Evolutionary conservation across 2,113 vertebrate genomes (phyloP).

Genomic region (cattle (Bos taurus)): DNA sequence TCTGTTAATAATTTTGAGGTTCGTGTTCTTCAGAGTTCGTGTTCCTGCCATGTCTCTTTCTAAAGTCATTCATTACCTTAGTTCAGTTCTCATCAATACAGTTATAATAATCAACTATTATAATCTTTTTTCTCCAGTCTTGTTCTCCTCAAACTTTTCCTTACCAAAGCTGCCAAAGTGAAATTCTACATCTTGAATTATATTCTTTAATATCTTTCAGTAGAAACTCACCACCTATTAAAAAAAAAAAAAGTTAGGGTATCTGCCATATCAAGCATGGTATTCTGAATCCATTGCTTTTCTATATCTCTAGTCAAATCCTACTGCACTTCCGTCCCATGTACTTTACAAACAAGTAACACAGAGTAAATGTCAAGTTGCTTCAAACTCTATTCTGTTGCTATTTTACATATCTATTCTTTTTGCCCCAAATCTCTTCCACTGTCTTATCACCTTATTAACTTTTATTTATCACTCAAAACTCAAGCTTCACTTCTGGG

Average conservation of each 20-base stretch:
- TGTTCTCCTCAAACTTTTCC: background rate
- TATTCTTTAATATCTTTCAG: background rate
- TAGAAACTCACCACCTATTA: background rate
- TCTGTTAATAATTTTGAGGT: background rate
- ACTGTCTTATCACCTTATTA: background rate
- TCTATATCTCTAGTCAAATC: background rate
- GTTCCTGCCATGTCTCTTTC: background rate
- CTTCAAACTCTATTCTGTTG: background rate
- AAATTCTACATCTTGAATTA: background rate
- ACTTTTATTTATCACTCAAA: background rate
- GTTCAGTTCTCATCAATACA: background rate
- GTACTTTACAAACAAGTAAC: background rate
- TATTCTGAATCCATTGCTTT: background rate
- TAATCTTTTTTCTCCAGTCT: background rate
- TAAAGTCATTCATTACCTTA: background rate
- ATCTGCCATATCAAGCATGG: background rate
- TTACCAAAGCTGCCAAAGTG: background rate
- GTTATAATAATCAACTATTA: background rate
- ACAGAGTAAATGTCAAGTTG: background rate
- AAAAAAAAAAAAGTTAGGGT: background rate
- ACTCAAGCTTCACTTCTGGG: background rate
- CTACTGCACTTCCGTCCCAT: background rate
- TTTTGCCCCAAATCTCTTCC: background rate
- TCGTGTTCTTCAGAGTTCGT: background rate
- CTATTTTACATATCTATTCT: background rate